Conservation (phyloP, 2,797 vertebrate genomes). For the Sebastiscus tertius region DNA sequence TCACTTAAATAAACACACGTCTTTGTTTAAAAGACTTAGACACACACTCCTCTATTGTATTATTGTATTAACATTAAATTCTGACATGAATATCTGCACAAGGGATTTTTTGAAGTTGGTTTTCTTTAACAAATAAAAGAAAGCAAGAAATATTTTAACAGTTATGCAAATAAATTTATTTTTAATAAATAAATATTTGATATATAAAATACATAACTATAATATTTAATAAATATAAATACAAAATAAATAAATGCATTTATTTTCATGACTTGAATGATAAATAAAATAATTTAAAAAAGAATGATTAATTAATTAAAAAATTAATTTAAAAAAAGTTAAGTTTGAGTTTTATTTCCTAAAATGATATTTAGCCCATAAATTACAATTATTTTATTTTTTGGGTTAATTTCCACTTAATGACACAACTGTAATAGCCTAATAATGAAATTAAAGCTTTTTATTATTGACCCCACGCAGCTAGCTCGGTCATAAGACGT, state of each 20-base stretch:
- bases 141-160: neutral
- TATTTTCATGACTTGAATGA: neutral
- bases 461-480: neutral
- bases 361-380: neutral
- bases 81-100: neutral
- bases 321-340: neutral
- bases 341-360: neutral
- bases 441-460: neutral
- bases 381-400: neutral
- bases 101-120: neutral
- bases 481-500: fast-evolving
- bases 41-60: neutral
- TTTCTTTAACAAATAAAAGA: neutral
- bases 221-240: too few species aligned
- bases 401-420: neutral
- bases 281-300: neutral
- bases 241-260: too few species aligned
- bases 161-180: neutral
- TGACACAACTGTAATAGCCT: neutral
- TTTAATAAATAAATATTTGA: neutral
- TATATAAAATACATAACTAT: too few species aligned
- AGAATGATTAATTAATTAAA: neutral
- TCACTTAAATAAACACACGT: neutral
- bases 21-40: neutral
- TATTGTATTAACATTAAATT: neutral